Evolutionary conservation across 1,140 invertebrate species (phyloP), one percentile per base, ranked within the genome.

Genomic region (Drosophila repleta): DNA sequence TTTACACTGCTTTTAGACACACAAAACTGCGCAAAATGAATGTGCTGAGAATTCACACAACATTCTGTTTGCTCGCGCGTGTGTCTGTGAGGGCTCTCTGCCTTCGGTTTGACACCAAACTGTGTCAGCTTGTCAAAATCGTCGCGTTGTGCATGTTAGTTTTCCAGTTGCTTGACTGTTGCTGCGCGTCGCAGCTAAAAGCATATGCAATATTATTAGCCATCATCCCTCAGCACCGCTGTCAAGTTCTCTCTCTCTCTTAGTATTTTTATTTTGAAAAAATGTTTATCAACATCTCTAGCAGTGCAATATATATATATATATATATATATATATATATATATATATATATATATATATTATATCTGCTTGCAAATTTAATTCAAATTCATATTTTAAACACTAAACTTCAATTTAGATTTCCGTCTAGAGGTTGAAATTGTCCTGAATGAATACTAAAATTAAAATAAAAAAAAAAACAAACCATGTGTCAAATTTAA

Each of bases 51-150:
- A 76, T 85, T 84, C 76, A 49, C 76, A 83, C 81, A 85, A 85
- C 76, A 79, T 77, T 18, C 57, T 48, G 58, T 13, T 8, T 43
- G 15, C 18, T 6, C 43, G 56, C 49, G 39, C 46, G 39, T 58
- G 58, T 32, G 18, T 62, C 17, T 15, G 4, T 53, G 35, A 21
- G 29, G 29, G 57, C 63, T 61, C 52, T 49, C 46, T 24, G 43
- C 46, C 74, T 63, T 63, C 52, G 82, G 75, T 82, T 79, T 88
- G 82, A 87, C 82, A 87, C 79, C 83, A 76, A 87, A 87, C 57
- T 87, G 82, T 87, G 82, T 87, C 82, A 87, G 83, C 82, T 82
- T 87, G 82, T 87, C 82, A 87, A 88, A 87, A 88, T 82, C 75
- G 68, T 87, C 82, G 81, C 87, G 78, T 87, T 85, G 75, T 75